A percentile compares a stretch with the other conserved stretches of the same genome.
phyloP scores from a whole-genome alignment of 2,888 invertebrate genomes.

The Poecilobothrus nobilitatus region DNA sequence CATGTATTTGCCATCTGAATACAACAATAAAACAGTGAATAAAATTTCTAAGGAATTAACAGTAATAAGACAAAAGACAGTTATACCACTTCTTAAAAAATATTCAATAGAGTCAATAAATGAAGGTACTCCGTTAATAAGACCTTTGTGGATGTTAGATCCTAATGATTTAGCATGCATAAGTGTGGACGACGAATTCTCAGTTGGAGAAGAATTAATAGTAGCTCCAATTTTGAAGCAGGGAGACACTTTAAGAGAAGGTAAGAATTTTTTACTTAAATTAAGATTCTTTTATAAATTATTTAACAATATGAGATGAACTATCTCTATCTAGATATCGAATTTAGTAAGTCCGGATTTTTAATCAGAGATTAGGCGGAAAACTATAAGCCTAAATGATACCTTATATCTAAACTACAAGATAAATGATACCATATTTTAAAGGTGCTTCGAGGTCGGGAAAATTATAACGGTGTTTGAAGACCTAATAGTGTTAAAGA shows the following conservation, averaged over 20 bases:
- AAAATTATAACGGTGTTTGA: too few species aligned
- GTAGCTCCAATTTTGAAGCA: constrained; percentile 77
- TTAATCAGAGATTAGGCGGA: too few species aligned
- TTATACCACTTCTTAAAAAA: constrained; percentile 66
- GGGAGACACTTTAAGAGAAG: constrained; percentile 62
- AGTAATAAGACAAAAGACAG: constrained; percentile 62
- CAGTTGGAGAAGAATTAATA: constrained; percentile 80
- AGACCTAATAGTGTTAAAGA: too few species aligned
- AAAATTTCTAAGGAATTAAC: constrained; percentile 70
- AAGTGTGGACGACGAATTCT: constrained; percentile 74
- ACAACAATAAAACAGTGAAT: constrained; percentile 67
- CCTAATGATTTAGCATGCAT: constrained; percentile 70
- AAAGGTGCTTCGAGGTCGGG: too few species aligned
- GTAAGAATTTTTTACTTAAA: constrained; percentile 32
- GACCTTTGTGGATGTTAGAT: constrained; percentile 85
- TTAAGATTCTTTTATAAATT: too few species aligned
- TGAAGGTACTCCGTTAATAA: constrained; percentile 72
- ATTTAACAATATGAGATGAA: too few species aligned
- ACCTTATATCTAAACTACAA: too few species aligned
- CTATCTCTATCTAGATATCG: too few species aligned
- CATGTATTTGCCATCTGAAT: constrained; percentile 81
- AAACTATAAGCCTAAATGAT: too few species aligned
- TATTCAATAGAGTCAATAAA: constrained; percentile 71
- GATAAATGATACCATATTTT: too few species aligned
- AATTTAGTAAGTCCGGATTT: constrained; percentile 19